These are phyloP conservation scores for Agelas oroides DNA, from an alignment of 37 sponge, comb jelly and placozoan genomes.

Conservation along the genomic window DNA sequence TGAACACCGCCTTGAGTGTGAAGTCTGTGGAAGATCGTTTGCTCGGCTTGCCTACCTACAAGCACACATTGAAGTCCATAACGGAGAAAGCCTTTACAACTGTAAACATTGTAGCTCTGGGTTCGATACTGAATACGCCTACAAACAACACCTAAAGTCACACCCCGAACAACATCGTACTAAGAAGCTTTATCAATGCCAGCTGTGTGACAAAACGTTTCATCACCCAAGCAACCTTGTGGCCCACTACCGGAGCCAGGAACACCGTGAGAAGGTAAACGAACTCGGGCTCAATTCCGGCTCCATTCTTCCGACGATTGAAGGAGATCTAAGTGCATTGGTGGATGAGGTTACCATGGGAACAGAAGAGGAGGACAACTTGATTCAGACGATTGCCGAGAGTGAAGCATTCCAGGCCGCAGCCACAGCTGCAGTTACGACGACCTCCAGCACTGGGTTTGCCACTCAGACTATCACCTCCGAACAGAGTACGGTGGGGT, in stretches of 20 bases:
- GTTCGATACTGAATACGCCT: conserved; percentile 50
- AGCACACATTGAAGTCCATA: conserved; percentile 70
- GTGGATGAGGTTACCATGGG: conserved; percentile 45
- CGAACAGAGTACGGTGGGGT: no score
- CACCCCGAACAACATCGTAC: conserved; percentile 46
- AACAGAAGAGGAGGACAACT: conserved; percentile 18
- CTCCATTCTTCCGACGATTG: not conserved
- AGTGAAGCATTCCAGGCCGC: conserved; percentile 17
- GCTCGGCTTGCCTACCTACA: conserved; percentile 71
- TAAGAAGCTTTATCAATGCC: conserved; percentile 29
- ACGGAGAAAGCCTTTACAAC: conserved; percentile 43
- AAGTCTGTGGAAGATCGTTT: conserved; percentile 66
- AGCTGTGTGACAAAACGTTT: conserved; percentile 46
- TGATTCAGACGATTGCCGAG: conserved; percentile 24
- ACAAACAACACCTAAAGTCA: conserved; percentile 69
- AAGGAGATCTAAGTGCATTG: conserved; percentile 14
- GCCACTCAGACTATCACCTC: not conserved
- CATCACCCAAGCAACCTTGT: conserved; percentile 28
- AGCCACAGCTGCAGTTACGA: not conserved
- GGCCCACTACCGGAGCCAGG: conserved; percentile 43
- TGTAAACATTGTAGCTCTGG: conserved; percentile 56
- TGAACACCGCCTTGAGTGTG: conserved; percentile 70
- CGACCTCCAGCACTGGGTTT: not conserved
- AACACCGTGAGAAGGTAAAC: conserved; percentile 47
- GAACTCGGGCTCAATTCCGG: conserved; percentile 16